Base-by-base conservation (phyloP, 2,113 vertebrate genomes). In the Columba livia region DNA sequence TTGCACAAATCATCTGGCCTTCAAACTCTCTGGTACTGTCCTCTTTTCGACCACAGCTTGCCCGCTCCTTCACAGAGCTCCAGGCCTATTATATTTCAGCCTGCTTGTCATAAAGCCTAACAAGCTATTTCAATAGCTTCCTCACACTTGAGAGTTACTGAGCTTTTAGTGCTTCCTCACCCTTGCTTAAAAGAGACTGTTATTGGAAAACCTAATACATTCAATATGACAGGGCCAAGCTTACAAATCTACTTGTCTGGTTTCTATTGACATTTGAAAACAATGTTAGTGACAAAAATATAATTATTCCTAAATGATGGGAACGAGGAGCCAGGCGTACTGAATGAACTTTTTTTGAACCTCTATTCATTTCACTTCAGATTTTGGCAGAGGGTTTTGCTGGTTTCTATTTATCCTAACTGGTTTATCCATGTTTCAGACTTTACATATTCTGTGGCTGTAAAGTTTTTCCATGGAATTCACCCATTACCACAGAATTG, bases 191-290 rank as follows among this genome's bases (percentile, higher is more conserved):
- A 95, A 95, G 75, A 20, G 82, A 12, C 51, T 67, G 67, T 64
- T 93, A 90, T 36, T 91, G 89, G 88, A 96, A 96, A 97, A 94
- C 60, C 66, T 94, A 96, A 95, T 88, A 40, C 36, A 88, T 96
- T 94, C 93, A 95, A 56, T 91, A 64, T 88, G 96, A 88, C 92
- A 80, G 21, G 79, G 61, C 72, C 13, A 51, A 56, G 53, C 83
- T 91, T 74, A 91, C 92, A 94, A 93, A 97, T 85, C 87, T 61
- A 60, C 75, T 93, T 78, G 81, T 91, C 92, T 96, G 95, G 94
- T 97, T 96, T 93, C 92, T 90, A 96, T 67, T 96, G 95, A 97
- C 94, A 97, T 96, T 96, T 97, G 83, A 93, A 96, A 96, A 96
- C 93, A 96, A 96, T 95, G 92, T 86, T 84, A 86, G 94, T 80